phyloP scores from a whole-genome alignment of 1,140 invertebrate species.

The Drosophila murphyi region DNA sequence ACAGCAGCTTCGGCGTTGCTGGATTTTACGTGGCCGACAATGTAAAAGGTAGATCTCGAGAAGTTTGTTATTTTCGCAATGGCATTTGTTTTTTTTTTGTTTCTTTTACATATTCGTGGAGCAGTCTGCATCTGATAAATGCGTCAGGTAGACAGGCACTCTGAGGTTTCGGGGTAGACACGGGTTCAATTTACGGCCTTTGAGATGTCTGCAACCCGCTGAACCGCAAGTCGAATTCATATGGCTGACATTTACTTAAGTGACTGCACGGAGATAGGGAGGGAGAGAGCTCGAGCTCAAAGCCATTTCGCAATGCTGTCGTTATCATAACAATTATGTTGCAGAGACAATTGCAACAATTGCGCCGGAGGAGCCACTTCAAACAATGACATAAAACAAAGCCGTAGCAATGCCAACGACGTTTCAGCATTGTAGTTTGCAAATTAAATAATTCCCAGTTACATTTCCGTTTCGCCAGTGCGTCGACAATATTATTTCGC shows the following conservation, averaged over 20 bases:
- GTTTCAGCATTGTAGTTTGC: conserved; percentile 72
- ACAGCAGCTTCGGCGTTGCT: conserved; percentile 28
- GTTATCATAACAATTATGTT: conserved; percentile 81
- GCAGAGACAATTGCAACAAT: conserved; percentile 68
- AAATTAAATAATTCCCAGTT: conserved; percentile 83
- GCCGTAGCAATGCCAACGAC: conserved; percentile 25
- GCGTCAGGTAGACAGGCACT: conserved; percentile 36
- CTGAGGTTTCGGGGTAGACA: conserved; percentile 19
- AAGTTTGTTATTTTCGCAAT: conserved; percentile 22
- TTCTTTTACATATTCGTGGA: neutral
- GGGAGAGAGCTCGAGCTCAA: neutral
- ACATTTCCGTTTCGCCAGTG: conserved; percentile 74
- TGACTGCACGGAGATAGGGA: conserved; percentile 46
- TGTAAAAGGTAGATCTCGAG: conserved; percentile 21
- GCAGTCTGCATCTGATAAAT: conserved; percentile 79
- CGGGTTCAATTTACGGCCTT: conserved; percentile 70
- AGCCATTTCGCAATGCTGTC: conserved; percentile 55
- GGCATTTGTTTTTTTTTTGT: conserved; percentile 13
- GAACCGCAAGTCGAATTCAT: conserved; percentile 41
- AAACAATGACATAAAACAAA: conserved; percentile 75
- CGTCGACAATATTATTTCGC: conserved; percentile 80
- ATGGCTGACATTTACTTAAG: conserved; percentile 70
- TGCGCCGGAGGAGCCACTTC: conserved; percentile 50
- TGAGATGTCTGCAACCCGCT: conserved; percentile 52
- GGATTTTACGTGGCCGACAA: conserved; percentile 20